Base-by-base conservation (phyloP, 2,113 vertebrate genomes). In the Ammospiza nelsoni region DNA sequence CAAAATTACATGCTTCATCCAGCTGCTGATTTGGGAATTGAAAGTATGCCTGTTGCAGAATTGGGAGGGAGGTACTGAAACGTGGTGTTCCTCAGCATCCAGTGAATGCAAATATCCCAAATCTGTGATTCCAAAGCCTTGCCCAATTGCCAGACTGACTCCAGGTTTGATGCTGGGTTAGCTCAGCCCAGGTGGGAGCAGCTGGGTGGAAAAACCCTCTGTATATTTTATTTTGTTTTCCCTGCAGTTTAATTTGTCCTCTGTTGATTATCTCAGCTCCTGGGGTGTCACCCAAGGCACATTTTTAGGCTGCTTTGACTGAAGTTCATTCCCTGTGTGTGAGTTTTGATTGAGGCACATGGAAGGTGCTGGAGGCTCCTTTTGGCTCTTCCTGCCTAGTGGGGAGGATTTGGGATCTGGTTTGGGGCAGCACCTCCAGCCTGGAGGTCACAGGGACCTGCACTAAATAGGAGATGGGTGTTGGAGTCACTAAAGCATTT, bases 11-110 rank as follows among this genome's bases (percentile, higher is more conserved):
- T 29, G 51, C 72, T 94, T 93, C 72, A 86, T 83, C 82, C 88
- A 84, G 91, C 86, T 91, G 92, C 72, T 92, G 91, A 61, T 92
- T 57, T 90, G 96, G 94, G 92, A 94, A 83, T 84, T 78, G 92
- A 31, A 93, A 74, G 57, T 23, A 5, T 1, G 43, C 35, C 74
- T 72, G 67, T 65, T 15, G 24, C 83, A 41, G 5, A 29, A n/a
- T 23, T 52, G 24, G 84, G 89, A 92, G 84, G 77, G 37, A 22
- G 59, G 39, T 79, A 49, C 1, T 41, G 90, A 54, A 65, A 79
- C 4, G 23, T 58, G 61, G 46, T 1, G 24, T 78, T 85, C 3
- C 4, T 37, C 0, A 0, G n/a, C 39, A 92, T 31, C 59, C 71
- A 2, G 37, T 49, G 85, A 89, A 79, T 83, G 63, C 46, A 66